These are phyloP conservation scores for Azorinus chamasolen DNA, from an alignment of 2,888 invertebrate species.

Conservation along the genomic window DNA sequence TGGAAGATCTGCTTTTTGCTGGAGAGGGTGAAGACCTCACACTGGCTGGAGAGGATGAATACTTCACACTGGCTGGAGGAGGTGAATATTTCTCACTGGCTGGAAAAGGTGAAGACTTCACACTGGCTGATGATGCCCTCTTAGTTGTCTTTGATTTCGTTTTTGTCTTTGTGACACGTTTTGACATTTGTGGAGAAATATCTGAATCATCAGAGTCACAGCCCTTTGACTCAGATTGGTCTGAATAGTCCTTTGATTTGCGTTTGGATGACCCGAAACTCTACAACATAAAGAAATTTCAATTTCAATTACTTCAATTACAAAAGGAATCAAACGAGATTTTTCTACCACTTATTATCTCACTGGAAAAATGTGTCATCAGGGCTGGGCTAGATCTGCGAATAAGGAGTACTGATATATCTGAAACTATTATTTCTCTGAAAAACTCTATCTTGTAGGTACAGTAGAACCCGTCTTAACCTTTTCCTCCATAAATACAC, in stretches of 20 bases:
- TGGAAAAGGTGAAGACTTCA: slow-evolving; percentile 5
- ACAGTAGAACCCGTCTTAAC: no score
- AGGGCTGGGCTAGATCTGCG: no score
- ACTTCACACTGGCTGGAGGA: not conserved
- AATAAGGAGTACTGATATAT: no score
- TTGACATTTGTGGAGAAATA: slow-evolving; percentile 15
- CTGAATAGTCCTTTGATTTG: slow-evolving; percentile 24
- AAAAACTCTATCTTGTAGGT: no score
- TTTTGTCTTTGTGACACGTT: slow-evolving; percentile 18
- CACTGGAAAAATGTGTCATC: no score
- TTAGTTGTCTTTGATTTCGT: slow-evolving; percentile 7
- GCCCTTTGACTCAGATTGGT: slow-evolving; percentile 17
- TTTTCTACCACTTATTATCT: no score
- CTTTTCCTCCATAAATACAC: no score
- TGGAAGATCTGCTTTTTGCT: not conserved
- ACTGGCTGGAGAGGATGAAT: not conserved
- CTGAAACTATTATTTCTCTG: no score
- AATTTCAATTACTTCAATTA: not conserved
- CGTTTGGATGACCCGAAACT: slow-evolving; percentile 48
- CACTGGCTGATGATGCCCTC: slow-evolving; percentile 39
- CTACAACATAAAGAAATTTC: slow-evolving; percentile 23
- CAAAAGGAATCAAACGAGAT: no score
- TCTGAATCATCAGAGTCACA: slow-evolving; percentile 48
- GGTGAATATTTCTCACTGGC: slow-evolving; percentile 5
- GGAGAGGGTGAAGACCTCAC: not conserved